Evolutionary conservation across 2,888 invertebrate species (phyloP), one percentile per base, ranked within the genome.

Genomic region (Theretra japonica): DNA sequence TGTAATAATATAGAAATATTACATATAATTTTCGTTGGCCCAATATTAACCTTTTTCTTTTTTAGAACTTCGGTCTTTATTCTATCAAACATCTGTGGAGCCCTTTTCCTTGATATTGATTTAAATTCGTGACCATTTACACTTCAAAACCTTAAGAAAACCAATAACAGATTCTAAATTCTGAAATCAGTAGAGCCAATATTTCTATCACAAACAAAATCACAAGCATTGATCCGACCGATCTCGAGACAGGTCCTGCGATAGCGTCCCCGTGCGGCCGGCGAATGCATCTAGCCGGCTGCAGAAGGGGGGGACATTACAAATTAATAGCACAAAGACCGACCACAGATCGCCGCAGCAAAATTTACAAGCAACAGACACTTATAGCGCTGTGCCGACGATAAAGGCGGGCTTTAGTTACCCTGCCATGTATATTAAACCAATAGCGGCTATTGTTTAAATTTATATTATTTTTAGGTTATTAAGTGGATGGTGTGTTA

Each of bases 261-360:
- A 75, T 78, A 75, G n/a, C 78, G 77, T 75, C 82, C 81, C 79
- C 78, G 85, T 88, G 82, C 76, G 82, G 70, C 83, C 80, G 75
- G 79, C 79, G 82, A 77, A 82, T 88, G 90, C 90, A 88, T 90
- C 92, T 90, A 88, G 88, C 86, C 83, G 80, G 81, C 77, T 72
- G 76, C 80, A 74, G 70, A 74, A 80, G 83, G 91, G 92, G 41
- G 90, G 88, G 90, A 89, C 93, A 94, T 94, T 93, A 94, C 94
- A 93, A 94, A 94, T 94, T 94, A 94, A 94, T 94, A 93, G 93
- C 90, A 92, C 93, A 93, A 94, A 94, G 94, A 94, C 93, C 93
- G 90, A 85, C 92, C 92, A 85, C 92, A 92, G 93, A 93, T 93
- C 92, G 93, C 89, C 87, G 84, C 88, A 88, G 86, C 90, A 94